Percentiles rank a stretch among this genome's conserved stretches.
phyloP scores from a whole-genome alignment of 2,888 invertebrate genomes.

The Girardia tigrina region DNA sequence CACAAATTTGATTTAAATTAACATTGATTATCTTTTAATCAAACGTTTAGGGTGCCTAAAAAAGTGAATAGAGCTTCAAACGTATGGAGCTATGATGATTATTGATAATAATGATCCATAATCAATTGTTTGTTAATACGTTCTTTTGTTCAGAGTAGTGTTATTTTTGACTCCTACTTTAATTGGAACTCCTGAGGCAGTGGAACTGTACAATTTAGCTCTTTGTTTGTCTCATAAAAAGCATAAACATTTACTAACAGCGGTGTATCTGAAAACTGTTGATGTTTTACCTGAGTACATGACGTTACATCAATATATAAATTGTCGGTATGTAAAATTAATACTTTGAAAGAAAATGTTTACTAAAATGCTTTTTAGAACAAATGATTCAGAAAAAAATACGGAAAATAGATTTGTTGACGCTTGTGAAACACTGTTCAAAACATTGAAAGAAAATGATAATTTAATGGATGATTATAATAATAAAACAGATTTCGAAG shows the following conservation, averaged over 20 bases:
- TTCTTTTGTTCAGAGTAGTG: too few relatives aligned
- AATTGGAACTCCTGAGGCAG: background rate
- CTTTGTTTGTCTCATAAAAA: slow-evolving; percentile 3
- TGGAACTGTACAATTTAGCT: background rate
- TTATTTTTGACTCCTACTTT: background rate
- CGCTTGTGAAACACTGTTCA: background rate
- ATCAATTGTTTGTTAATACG: too few relatives aligned
- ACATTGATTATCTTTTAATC: too few relatives aligned
- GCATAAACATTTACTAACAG: background rate
- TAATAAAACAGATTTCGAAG: background rate
- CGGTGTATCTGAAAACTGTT: background rate
- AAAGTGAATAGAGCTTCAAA: too few relatives aligned
- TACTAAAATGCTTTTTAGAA: background rate
- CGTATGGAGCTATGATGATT: too few relatives aligned
- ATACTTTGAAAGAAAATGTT: background rate
- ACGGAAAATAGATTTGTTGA: background rate
- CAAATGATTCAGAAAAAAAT: background rate
- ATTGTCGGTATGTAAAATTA: background rate
- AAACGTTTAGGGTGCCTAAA: too few relatives aligned
- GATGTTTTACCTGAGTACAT: background rate
- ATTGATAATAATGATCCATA: too few relatives aligned
- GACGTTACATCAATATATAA: background rate
- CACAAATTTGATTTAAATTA: too few relatives aligned
- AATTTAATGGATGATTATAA: background rate
- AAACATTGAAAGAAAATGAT: background rate